These are phyloP conservation scores for Bombus affinis DNA, from an alignment of 1,140 invertebrate genomes.

Conservation along the genomic window DNA sequence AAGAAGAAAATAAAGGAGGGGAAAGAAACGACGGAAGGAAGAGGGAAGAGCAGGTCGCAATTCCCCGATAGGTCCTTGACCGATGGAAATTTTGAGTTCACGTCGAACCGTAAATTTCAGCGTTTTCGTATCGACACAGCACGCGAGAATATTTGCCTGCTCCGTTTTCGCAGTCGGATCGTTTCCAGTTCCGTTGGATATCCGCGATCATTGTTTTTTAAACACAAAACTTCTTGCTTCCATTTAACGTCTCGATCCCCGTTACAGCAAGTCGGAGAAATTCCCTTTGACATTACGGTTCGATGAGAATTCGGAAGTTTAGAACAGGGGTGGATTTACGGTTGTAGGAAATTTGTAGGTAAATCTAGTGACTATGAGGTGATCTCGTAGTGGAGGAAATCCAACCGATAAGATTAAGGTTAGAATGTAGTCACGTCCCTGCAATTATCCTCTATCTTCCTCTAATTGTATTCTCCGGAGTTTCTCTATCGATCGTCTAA, in stretches of 20 bases:
- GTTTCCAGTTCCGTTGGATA: background rate
- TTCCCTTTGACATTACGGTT: background rate
- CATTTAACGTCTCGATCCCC: background rate
- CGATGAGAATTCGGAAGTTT: background rate
- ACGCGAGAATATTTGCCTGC: background rate
- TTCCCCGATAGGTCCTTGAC: background rate
- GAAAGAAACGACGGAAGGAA: background rate
- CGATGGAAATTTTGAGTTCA: background rate
- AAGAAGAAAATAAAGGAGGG: background rate
- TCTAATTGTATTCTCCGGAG: background rate
- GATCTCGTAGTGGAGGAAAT: no score
- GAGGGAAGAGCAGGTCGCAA: background rate
- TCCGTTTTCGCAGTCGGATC: background rate
- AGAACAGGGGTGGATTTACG: background rate
- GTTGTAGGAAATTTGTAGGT: background rate
- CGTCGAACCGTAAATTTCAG: background rate
- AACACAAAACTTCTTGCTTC: background rate
- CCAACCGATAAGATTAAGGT: conserved; percentile 13
- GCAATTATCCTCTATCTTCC: conserved; percentile 1
- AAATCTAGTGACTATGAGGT: background rate
- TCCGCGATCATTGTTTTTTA: background rate
- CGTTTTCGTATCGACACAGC: background rate
- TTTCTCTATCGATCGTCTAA: background rate
- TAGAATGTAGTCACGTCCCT: background rate
- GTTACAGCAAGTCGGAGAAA: background rate